Percentiles rank a stretch among this genome's conserved stretches.
phyloP scores from a whole-genome alignment of 2,113 vertebrate genomes.

The Indri indri region DNA sequence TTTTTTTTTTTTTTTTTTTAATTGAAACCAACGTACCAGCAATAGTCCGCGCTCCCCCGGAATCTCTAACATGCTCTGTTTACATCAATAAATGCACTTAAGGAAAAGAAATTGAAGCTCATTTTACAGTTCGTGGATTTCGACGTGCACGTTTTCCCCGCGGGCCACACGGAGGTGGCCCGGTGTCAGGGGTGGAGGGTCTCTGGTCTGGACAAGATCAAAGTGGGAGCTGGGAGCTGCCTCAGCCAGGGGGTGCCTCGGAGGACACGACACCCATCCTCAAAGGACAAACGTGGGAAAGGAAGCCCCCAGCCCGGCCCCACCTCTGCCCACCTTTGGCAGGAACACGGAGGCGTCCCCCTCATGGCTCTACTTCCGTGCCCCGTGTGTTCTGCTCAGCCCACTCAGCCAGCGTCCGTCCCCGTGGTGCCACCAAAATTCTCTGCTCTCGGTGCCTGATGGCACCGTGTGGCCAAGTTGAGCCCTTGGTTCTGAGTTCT shows the following conservation, averaged over 20 bases:
- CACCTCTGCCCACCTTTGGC: accelerated
- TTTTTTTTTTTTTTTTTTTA: background rate
- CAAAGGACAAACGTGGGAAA: background rate
- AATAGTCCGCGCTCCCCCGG: constrained; percentile 62
- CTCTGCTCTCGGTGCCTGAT: background rate
- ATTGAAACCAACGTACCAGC: constrained; percentile 19
- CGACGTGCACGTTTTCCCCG: constrained; percentile 10
- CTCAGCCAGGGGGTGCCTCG: background rate
- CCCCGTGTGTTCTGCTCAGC: accelerated
- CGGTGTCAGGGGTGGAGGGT: no score
- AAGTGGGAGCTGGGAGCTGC: background rate
- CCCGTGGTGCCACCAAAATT: accelerated
- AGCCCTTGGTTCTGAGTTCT: background rate
- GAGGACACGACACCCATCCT: background rate
- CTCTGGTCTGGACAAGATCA: background rate
- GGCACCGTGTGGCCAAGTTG: background rate
- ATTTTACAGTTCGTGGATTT: constrained; percentile 64
- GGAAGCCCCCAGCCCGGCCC: background rate
- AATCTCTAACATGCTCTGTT: constrained; percentile 77
- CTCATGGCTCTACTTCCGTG: accelerated
- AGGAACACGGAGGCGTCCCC: background rate
- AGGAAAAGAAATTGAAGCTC: constrained; percentile 77
- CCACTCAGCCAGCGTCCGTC: accelerated
- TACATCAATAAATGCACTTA: constrained; percentile 79
- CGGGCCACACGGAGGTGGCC: background rate